Base-by-base conservation (phyloP, 1,140 invertebrate species). In the Hyles vespertilio region DNA sequence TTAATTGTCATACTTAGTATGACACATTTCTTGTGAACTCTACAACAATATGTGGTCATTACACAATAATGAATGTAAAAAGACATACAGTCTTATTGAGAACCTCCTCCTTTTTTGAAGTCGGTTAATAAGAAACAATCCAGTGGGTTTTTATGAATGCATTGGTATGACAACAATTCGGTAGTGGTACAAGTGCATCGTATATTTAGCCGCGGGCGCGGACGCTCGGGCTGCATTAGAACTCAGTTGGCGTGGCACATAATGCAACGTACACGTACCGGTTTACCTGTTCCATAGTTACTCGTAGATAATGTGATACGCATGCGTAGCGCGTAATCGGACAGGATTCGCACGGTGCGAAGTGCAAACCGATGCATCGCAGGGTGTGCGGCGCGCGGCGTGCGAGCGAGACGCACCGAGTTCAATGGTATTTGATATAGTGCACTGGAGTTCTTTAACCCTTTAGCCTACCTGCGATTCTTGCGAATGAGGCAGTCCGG, bases 381-480 rank as follows among this genome's bases (percentile, higher is more conserved):
- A 65, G 64, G 69, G 64, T 79, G 79, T 75, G 79, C 64, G 59
- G 79, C 71, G 74, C 60, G 81, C 77, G 79, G 65, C 61, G 81
- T 72, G 74, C 60, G 79, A 82, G 81, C 56, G 75, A 65, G 81
- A 84, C 68, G 59, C 64, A 66, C 69, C 71, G 79, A 85, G 87
- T 90, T 89, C 89, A 90, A 88, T 86, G 89, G 84, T 89, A 89
- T 85, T 88, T 87, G 84, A 90, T 90, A 85, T 90, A 89, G 89
- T 89, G 87, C 89, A 90, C 74, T 67, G 67, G 80, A 87, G 89
- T 89, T 90, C 87, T 81, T 90, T 90, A 89, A 89, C 89, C 87
- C 87, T 80, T 84, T 89, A 89, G 85, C 87, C 89, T 90, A 89
- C 86, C 87, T 90, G 87, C 80, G 78, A 74, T 85, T 88, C 84